Conservation (phyloP, 2,113 vertebrate species). For the Zosterops hypoxanthus region DNA sequence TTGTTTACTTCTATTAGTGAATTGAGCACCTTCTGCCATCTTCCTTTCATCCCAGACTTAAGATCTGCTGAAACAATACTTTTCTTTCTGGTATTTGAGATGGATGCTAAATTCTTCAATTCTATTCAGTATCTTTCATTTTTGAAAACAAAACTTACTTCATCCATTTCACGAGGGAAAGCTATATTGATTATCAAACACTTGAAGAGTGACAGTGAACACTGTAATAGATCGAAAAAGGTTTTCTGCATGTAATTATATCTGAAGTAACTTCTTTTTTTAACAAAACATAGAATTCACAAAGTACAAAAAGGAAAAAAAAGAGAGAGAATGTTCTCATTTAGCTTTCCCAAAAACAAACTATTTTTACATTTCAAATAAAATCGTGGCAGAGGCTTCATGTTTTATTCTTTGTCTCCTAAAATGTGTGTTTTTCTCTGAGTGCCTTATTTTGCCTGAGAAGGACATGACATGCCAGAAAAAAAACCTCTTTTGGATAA, state of each 20-base stretch:
- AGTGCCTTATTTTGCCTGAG: neutral
- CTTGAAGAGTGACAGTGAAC: neutral
- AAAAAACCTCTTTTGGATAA: neutral
- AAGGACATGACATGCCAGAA: neutral
- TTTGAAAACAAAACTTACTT: neutral
- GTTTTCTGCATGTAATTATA: neutral
- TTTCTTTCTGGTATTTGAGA: neutral
- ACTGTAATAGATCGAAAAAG: neutral
- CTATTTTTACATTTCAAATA: neutral
- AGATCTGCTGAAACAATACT: neutral
- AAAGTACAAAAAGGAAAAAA: neutral
- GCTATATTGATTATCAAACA: neutral
- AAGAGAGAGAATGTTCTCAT: neutral
- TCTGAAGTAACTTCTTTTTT: neutral
- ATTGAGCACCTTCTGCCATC: neutral
- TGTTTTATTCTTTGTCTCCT: neutral
- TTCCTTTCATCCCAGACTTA: neutral
- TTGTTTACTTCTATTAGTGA: neutral
- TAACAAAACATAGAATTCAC: neutral
- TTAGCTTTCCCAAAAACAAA: neutral
- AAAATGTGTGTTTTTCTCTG: neutral
- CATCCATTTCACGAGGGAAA: neutral
- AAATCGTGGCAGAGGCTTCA: neutral
- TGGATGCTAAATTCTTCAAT: accelerated
- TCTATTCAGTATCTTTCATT: neutral